These are phyloP conservation scores for Brachionus angularis DNA, from an alignment of 1,140 invertebrate genomes.

Conservation along the genomic window DNA sequence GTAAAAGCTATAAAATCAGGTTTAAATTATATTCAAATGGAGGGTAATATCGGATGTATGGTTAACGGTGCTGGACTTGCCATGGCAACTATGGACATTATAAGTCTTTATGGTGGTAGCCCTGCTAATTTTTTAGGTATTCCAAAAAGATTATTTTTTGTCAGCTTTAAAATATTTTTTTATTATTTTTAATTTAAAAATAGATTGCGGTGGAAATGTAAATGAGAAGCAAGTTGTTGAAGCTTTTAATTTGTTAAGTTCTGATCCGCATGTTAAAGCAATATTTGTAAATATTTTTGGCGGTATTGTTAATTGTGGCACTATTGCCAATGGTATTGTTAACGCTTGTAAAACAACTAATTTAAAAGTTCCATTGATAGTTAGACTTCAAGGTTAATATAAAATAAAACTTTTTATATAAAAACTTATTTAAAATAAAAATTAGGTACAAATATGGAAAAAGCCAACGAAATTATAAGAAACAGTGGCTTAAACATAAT, in stretches of 20 bases:
- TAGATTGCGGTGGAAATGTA: slow-evolving; percentile 54
- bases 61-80: slow-evolving; percentile 63
- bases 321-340: slow-evolving; percentile 89
- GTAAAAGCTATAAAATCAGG: slow-evolving; percentile 80
- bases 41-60: slow-evolving; percentile 85
- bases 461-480: slow-evolving; percentile 32
- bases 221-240: slow-evolving; percentile 70
- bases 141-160: slow-evolving; percentile 47
- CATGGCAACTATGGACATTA: slow-evolving; percentile 64
- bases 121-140: slow-evolving; percentile 63
- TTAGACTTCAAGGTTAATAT: slow-evolving; percentile 85
- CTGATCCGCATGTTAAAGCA: slow-evolving; percentile 69
- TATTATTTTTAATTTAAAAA: not conserved
- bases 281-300: slow-evolving; percentile 98
- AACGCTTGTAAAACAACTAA: slow-evolving; percentile 75
- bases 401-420: slow-evolving; percentile 51
- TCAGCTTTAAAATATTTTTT: not conserved
- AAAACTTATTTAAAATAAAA: not conserved
- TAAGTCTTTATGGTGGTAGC: slow-evolving; percentile 60
- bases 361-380: slow-evolving; percentile 80
- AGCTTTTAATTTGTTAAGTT: slow-evolving; percentile 64
- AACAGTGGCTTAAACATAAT: slow-evolving; percentile 36
- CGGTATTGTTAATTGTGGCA: slow-evolving; percentile 96
- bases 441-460: slow-evolving; percentile 18
- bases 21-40: slow-evolving; percentile 82